Percentiles rank a stretch among this genome's conserved stretches.
phyloP scores from a whole-genome alignment of 2,797 vertebrate genomes.

The Bufotes viridis region DNA sequence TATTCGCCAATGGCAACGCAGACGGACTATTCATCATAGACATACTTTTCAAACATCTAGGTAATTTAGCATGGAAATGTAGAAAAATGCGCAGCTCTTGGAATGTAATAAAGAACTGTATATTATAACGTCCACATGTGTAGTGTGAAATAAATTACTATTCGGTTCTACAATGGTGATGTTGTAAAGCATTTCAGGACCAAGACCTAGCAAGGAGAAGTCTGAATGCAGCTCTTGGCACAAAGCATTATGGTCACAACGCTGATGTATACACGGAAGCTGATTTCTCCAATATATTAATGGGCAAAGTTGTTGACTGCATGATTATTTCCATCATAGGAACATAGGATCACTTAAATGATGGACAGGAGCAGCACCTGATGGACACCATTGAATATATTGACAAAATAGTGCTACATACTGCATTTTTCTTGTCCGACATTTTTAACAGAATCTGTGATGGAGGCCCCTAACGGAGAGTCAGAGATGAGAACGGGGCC shows the following conservation, averaged over 20 bases:
- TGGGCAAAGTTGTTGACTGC: no score
- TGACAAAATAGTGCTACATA: no score
- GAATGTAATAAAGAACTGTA: neutral
- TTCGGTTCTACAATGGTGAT: neutral
- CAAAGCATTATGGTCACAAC: neutral
- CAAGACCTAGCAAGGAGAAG: neutral
- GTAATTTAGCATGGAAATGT: neutral
- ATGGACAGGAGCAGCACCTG: no score
- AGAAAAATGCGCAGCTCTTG: neutral
- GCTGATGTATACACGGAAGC: no score
- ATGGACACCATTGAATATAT: no score
- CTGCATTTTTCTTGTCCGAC: no score
- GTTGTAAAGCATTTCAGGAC: neutral
- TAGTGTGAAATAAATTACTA: neutral
- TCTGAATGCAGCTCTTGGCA: neutral
- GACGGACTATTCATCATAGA: conserved; percentile 82
- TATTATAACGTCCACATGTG: neutral
- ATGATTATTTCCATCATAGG: no score
- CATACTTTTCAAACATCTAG: conserved; percentile 58
- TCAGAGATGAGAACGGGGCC: no score
- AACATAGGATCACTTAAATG: no score
- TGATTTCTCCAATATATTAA: no score
- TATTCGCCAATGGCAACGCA: conserved; percentile 86
- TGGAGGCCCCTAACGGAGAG: no score
- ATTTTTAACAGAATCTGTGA: no score